A percentile compares a stretch with the other conserved stretches of the same genome.
Evolutionary conservation across 2,888 invertebrate species (phyloP).

Genomic region (Aromia moschata): DNA sequence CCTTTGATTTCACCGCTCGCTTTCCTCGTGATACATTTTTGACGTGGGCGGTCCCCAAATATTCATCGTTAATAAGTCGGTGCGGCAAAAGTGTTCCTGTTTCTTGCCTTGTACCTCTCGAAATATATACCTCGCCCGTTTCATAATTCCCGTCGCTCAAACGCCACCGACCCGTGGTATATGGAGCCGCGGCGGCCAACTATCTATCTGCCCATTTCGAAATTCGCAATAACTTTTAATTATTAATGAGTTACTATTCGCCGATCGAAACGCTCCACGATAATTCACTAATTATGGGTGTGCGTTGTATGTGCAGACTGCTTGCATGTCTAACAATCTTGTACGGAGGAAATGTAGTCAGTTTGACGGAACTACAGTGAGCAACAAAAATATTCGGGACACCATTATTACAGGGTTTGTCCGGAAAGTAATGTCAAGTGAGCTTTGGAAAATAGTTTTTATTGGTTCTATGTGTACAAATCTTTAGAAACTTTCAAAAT

Average conservation of each 20-base stretch:
- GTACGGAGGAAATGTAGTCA: too few relatives aligned
- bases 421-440: too few relatives aligned
- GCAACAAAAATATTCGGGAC: too few relatives aligned
- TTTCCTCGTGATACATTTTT: conserved; percentile 53
- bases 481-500: too few relatives aligned
- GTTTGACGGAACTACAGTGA: too few relatives aligned
- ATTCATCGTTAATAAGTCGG: conserved; percentile 46
- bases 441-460: too few relatives aligned
- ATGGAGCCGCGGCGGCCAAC: too few relatives aligned
- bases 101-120: conserved; percentile 41
- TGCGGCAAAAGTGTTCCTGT: conserved; percentile 43
- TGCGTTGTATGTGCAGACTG: not conserved
- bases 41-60: conserved; percentile 60
- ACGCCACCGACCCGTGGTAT: conserved; percentile 6
- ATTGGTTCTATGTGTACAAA: too few relatives aligned
- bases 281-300: not conserved
- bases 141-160: conserved; percentile 6
- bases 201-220: too few relatives aligned
- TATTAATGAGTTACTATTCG: not conserved
- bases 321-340: too few relatives aligned
- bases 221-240: too few relatives aligned
- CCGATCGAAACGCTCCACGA: not conserved
- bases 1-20: conserved; percentile 53
- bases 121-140: conserved; percentile 37
- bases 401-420: too few relatives aligned